phyloP scores from a whole-genome alignment of 2,113 vertebrate species.

The Pterocles gutturalis region DNA sequence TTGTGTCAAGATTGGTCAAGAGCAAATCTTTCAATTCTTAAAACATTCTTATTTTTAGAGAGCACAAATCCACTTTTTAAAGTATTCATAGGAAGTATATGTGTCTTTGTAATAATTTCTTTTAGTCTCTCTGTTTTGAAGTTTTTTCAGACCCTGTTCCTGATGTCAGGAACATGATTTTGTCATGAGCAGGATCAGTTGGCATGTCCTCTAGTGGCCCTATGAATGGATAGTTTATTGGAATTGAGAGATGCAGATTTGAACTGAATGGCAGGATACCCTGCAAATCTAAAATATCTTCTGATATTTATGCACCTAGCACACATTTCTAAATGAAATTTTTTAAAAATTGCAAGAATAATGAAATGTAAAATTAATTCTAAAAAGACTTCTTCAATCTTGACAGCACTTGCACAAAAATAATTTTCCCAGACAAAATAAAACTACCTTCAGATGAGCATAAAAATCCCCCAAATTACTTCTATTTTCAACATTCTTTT shows the following conservation, averaged over 20 bases:
- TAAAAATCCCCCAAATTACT: neutral
- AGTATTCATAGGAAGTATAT: neutral
- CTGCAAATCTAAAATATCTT: neutral
- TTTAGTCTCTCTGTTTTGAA: neutral
- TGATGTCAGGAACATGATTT: neutral
- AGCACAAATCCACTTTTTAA: neutral
- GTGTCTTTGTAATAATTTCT: neutral
- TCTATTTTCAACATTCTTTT: neutral
- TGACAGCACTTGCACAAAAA: neutral
- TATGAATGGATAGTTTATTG: neutral
- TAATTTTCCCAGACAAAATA: neutral
- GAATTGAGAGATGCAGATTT: neutral
- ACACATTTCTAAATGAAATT: neutral
- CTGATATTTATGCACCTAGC: neutral
- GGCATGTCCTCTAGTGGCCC: rapidly evolving
- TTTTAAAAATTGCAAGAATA: neutral
- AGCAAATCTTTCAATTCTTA: neutral
- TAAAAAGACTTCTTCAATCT: neutral
- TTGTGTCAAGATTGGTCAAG: neutral
- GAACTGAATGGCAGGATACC: neutral
- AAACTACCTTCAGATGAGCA: neutral
- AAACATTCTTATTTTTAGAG: neutral
- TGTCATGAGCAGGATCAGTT: neutral
- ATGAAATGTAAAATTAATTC: neutral
- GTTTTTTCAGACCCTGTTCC: neutral